A percentile compares a stretch with the other conserved stretches of the same genome.
These are phyloP conservation scores for Oophaga pumilio DNA, from an alignment of 2,113 vertebrate genomes.

Conservation along the genomic window DNA sequence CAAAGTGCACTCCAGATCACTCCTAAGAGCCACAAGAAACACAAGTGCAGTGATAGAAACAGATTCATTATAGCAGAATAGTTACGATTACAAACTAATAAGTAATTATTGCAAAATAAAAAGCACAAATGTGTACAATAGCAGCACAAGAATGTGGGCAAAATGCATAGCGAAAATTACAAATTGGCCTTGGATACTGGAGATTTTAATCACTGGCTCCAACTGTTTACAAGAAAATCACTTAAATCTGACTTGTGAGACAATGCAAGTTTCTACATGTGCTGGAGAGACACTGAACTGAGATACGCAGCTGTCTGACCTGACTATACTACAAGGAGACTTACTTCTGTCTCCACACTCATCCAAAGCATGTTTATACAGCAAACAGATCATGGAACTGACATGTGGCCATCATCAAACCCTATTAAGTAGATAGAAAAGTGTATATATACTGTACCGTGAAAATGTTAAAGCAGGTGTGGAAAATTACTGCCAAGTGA, in stretches of 20 bases:
- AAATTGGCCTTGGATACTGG: background rate
- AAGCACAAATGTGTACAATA: background rate
- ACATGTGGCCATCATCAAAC: no score
- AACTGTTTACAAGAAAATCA: background rate
- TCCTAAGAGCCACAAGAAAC: background rate
- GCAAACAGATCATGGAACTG: no score
- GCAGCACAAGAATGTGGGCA: background rate
- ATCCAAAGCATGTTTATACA: no score
- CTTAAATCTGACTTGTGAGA: background rate
- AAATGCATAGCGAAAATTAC: background rate
- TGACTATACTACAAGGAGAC: no score
- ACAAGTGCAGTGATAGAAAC: background rate
- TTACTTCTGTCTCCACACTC: no score
- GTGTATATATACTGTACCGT: no score
- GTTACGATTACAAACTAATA: background rate
- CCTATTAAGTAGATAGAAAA: no score
- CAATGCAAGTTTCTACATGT: background rate
- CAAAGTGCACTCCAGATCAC: constrained; percentile 10
- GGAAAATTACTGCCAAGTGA: no score
- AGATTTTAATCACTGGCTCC: background rate
- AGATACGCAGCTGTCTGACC: background rate
- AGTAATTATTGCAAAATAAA: background rate
- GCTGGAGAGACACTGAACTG: background rate
- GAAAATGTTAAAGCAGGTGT: no score
- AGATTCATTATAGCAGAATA: background rate